Evolutionary conservation across 2,888 invertebrate genomes (phyloP).

Genomic region (Boloria euphrosyne): DNA sequence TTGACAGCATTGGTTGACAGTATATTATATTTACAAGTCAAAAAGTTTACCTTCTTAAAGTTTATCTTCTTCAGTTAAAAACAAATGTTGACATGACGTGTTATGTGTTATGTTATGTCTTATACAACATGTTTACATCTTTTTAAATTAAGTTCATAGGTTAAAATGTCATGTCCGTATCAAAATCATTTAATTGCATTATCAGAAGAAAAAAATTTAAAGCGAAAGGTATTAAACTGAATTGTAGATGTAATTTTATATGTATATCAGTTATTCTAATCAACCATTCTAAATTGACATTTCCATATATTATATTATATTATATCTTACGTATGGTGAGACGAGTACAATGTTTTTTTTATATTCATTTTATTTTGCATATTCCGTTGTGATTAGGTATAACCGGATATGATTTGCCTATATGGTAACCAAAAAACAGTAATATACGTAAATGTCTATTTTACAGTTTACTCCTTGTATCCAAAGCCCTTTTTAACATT

Average conservation of each 20-base stretch:
- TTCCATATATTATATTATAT: neutral
- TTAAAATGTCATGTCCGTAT: constrained; percentile 79
- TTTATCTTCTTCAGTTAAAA: neutral
- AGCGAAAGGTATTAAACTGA: constrained; percentile 49
- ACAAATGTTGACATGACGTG: constrained; percentile 22
- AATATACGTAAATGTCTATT: too few relatives aligned
- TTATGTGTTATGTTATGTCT: too few relatives aligned
- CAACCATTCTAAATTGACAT: neutral
- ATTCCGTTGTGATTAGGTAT: too few relatives aligned
- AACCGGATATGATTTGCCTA: too few relatives aligned
- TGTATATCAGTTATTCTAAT: neutral
- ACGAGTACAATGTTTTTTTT: constrained; percentile 24
- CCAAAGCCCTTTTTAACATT: too few relatives aligned
- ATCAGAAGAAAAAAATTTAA: constrained; percentile 48
- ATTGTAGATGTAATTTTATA: neutral
- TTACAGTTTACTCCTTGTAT: too few relatives aligned
- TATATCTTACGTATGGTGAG: constrained; percentile 14
- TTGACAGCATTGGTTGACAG: too few relatives aligned
- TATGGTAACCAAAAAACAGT: too few relatives aligned
- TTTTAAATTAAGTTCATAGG: constrained; percentile 37
- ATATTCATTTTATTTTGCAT: neutral
- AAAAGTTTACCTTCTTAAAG: too few relatives aligned
- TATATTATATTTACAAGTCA: too few relatives aligned
- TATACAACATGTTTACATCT: constrained; percentile 18
- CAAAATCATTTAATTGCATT: constrained; percentile 70